phyloP scores from a whole-genome alignment of 2,113 vertebrate species.

The Scolopax mira region DNA sequence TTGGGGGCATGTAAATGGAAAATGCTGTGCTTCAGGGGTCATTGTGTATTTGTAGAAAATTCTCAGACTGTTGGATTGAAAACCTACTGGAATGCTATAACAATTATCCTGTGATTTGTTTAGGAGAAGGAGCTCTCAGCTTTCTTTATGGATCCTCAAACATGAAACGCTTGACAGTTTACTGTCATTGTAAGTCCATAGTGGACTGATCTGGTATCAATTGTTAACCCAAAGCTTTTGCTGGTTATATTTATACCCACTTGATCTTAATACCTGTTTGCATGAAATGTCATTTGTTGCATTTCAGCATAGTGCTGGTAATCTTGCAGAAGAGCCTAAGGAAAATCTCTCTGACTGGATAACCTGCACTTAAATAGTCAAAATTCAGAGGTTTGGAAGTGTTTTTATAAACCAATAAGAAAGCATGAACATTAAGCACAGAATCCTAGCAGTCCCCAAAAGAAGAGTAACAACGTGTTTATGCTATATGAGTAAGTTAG shows the following conservation, averaged over 20 bases:
- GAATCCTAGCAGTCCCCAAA: neutral
- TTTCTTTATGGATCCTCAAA: neutral
- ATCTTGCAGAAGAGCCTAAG: neutral
- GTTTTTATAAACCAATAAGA: neutral
- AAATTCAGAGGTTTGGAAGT: neutral
- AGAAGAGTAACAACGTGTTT: neutral
- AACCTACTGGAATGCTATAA: neutral
- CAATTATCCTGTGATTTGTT: neutral
- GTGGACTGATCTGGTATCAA: neutral
- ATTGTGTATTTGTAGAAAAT: neutral
- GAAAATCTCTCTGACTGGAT: neutral
- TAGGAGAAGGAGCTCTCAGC: neutral
- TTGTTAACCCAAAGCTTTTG: accelerated
- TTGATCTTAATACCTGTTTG: neutral
- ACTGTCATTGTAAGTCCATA: neutral
- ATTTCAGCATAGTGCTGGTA: neutral
- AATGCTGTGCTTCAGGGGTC: neutral
- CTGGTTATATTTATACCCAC: neutral
- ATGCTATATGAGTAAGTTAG: neutral
- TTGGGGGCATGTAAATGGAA: neutral
- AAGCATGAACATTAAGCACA: neutral
- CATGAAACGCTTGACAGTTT: neutral
- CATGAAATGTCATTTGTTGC: neutral
- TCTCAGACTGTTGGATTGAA: neutral
- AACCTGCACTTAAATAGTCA: neutral